Evolutionary conservation across 2,797 vertebrate species (phyloP).

Genomic region (Lophotriccus pileatus): DNA sequence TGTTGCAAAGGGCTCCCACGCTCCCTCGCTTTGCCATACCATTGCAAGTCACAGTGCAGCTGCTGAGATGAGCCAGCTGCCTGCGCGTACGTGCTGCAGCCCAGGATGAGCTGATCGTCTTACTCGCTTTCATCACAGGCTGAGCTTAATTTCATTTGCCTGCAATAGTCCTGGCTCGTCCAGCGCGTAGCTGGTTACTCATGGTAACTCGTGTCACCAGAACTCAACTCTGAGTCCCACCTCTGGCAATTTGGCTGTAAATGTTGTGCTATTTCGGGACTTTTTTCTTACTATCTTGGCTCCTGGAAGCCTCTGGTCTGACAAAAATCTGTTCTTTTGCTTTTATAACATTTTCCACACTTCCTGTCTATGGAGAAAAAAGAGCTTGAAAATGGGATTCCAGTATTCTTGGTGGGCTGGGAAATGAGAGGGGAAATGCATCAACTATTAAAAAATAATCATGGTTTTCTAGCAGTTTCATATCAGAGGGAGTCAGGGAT

Average conservation of each 20-base stretch:
- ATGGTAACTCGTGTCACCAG: background rate
- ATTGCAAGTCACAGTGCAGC: background rate
- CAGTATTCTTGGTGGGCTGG: background rate
- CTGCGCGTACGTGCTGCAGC: background rate
- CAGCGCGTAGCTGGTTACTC: background rate
- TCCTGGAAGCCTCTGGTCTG: background rate
- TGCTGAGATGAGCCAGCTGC: background rate
- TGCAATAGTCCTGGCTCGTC: background rate
- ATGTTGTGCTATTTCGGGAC: background rate
- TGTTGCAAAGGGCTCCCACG: background rate
- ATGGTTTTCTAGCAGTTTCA: background rate
- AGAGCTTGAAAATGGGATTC: background rate
- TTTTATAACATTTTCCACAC: background rate
- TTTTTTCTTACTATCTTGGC: background rate
- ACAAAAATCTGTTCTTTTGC: background rate
- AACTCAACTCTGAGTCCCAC: background rate
- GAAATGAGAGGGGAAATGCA: background rate
- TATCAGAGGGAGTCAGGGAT: background rate
- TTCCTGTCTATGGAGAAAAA: background rate
- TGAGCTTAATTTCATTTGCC: background rate
- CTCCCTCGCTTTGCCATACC: background rate
- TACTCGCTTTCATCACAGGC: background rate
- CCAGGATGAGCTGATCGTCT: background rate
- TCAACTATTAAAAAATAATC: background rate
- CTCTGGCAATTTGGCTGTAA: background rate